Conservation (phyloP, 2,797 vertebrate genomes). For the Eulemur mongoz region DNA sequence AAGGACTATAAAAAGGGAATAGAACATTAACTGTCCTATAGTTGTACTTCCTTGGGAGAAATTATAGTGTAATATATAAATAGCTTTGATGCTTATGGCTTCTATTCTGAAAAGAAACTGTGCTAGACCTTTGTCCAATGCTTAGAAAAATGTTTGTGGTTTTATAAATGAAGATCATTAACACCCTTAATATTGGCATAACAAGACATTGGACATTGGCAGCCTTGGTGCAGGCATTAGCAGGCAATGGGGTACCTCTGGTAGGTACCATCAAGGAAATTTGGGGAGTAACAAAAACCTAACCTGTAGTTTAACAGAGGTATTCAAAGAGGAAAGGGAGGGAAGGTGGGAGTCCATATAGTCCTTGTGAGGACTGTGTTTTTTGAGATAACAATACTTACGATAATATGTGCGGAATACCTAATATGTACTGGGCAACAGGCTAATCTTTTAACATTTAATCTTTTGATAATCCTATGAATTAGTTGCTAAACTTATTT, state of each 20-base stretch:
- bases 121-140: not conserved
- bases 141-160: not conserved
- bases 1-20: not conserved
- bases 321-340: not conserved
- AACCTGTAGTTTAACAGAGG: not conserved
- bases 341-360: not conserved
- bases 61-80: not conserved
- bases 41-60: conserved; percentile 6
- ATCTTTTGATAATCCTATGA: not conserved
- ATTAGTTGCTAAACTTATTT: not conserved
- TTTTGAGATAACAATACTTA: not conserved
- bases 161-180: not conserved
- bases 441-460: not conserved
- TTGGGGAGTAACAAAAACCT: not conserved
- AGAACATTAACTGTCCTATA: not conserved
- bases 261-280: not conserved
- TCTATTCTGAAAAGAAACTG: not conserved
- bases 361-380: not conserved
- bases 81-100: not conserved
- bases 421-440: not conserved
- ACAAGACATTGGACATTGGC: not conserved
- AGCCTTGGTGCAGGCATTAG: not conserved
- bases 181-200: not conserved
- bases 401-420: not conserved
- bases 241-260: not conserved